Evolutionary conservation across 1,140 invertebrate genomes (phyloP).

Genomic region (Pristionchus pacificus): DNA sequence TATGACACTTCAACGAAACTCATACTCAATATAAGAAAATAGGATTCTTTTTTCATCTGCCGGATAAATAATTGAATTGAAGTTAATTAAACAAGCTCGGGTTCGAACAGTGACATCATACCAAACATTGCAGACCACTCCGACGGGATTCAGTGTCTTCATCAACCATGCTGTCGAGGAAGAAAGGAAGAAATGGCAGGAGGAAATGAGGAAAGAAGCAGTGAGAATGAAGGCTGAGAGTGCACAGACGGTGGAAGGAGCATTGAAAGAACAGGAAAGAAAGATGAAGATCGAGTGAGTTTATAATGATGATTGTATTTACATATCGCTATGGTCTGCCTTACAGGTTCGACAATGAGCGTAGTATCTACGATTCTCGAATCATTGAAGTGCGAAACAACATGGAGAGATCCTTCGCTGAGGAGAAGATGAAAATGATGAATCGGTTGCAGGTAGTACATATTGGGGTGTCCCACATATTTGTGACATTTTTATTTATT

Average conservation of each 20-base stretch:
- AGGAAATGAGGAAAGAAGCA: neutral
- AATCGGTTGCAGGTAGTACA: constrained; percentile 6
- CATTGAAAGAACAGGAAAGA: constrained; percentile 15
- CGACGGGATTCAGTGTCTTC: neutral
- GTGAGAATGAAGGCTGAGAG: neutral
- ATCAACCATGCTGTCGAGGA: neutral
- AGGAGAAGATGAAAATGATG: constrained; percentile 24
- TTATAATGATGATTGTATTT: neutral
- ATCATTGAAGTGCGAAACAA: constrained; percentile 3
- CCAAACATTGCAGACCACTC: too few species aligned
- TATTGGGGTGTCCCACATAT: too few species aligned
- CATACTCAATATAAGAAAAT: too few species aligned
- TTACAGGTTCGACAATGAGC: constrained; percentile 4
- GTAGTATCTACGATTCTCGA: neutral
- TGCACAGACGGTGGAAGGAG: constrained; percentile 9
- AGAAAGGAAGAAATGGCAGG: neutral
- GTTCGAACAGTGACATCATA: too few species aligned
- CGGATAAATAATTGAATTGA: too few species aligned
- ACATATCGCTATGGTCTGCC: too few species aligned
- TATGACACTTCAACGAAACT: too few species aligned
- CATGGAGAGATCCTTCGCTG: constrained; percentile 10
- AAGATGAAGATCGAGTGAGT: neutral
- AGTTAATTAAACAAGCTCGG: too few species aligned
- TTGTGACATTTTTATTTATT: too few species aligned
- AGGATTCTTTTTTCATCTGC: too few species aligned